phyloP scores from a whole-genome alignment of 2,888 invertebrate species.

The Eubasilissa splendida region DNA sequence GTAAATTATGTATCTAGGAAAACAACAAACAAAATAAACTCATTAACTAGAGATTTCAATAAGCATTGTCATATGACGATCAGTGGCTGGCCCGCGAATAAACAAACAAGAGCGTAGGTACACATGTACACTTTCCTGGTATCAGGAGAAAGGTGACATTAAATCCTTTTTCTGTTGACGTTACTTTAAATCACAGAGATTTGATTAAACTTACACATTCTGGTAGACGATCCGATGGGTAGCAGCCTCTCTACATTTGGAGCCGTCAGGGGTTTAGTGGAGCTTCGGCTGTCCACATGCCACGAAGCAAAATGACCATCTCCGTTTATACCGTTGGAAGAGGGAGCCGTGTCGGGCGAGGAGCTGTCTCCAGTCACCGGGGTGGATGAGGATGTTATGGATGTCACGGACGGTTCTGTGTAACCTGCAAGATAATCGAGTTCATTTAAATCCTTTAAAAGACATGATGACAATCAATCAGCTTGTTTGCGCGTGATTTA shows the following conservation, averaged over 20 bases:
- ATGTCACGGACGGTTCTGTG: constrained; percentile 39
- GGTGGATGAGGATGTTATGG: constrained; percentile 30
- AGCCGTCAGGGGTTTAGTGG: constrained; percentile 51
- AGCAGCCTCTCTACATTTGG: constrained; percentile 58
- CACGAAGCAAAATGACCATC: constrained; percentile 64
- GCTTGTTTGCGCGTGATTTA: too few relatives aligned
- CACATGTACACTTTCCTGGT: too few relatives aligned
- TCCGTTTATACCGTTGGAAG: constrained; percentile 67
- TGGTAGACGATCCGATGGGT: constrained; percentile 56
- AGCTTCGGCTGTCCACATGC: constrained; percentile 58
- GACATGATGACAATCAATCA: too few relatives aligned
- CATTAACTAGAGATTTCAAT: too few relatives aligned
- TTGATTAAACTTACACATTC: constrained; percentile 43
- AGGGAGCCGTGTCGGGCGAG: constrained; percentile 70
- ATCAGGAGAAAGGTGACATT: too few relatives aligned
- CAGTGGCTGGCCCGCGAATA: too few relatives aligned
- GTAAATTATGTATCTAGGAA: too few relatives aligned
- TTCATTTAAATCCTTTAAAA: too few relatives aligned
- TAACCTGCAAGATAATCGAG: constrained; percentile 7
- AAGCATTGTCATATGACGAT: too few relatives aligned
- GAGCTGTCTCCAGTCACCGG: constrained; percentile 68
- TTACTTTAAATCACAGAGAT: neutral
- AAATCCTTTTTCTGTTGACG: too few relatives aligned
- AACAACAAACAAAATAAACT: too few relatives aligned
- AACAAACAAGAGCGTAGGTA: too few relatives aligned